Conservation (phyloP, 2,888 invertebrate genomes). For the Drosophila macrospina region DNA sequence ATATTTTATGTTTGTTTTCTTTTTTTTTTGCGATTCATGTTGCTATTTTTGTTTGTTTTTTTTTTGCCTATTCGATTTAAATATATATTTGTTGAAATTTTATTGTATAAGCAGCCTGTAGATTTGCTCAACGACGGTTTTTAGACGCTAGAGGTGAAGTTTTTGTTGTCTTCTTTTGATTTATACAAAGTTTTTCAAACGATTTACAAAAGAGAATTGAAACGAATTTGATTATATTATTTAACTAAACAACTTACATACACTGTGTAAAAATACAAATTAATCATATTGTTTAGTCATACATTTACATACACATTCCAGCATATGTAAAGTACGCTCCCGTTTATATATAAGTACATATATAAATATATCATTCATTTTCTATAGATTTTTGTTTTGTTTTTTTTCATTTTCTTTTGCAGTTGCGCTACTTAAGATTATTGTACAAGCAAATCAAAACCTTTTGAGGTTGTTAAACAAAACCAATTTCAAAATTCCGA, state of each 20-base stretch:
- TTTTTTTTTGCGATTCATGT: slow-evolving; percentile 33
- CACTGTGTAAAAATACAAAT: slow-evolving; percentile 71
- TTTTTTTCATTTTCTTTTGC: slow-evolving; percentile 22
- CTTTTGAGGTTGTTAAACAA: slow-evolving; percentile 32
- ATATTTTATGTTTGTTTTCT: slow-evolving; percentile 34
- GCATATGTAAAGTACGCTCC: slow-evolving; percentile 24
- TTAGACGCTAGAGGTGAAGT: slow-evolving; percentile 72
- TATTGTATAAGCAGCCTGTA: slow-evolving; percentile 79
- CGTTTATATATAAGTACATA: slow-evolving; percentile 37
- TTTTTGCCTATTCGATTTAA: slow-evolving; percentile 11
- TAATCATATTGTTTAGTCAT: slow-evolving; percentile 48
- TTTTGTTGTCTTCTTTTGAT: slow-evolving; percentile 53
- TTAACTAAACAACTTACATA: slow-evolving; percentile 52
- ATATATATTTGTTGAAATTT: slow-evolving; percentile 52
- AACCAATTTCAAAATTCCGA: slow-evolving; percentile 45
- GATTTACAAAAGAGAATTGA: slow-evolving; percentile 56
- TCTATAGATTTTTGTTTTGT: slow-evolving; percentile 45
- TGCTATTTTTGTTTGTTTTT: slow-evolving; percentile 35
- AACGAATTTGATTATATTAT: slow-evolving; percentile 24
- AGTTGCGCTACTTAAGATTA: slow-evolving; percentile 76
- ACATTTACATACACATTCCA: slow-evolving; percentile 36
- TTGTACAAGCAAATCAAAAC: slow-evolving; percentile 72
- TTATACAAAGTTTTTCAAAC: slow-evolving; percentile 60
- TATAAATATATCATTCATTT: slow-evolving; percentile 52
- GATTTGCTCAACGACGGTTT: slow-evolving; percentile 72